These are phyloP conservation scores for Tanytarsus gracilentus DNA, from an alignment of 2,888 invertebrate species.

Conservation along the genomic window DNA sequence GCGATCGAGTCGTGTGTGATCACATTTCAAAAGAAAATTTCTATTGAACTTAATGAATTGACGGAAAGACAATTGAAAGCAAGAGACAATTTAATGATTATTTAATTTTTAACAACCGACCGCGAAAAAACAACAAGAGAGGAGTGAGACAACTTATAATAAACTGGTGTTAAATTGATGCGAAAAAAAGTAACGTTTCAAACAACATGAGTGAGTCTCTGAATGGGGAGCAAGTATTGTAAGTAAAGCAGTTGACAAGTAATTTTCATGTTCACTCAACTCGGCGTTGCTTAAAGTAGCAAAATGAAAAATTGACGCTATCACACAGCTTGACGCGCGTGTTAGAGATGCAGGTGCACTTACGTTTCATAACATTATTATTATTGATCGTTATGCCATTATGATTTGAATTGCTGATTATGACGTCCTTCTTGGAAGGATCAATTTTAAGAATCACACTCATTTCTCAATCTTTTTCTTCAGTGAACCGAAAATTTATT, in stretches of 20 bases:
- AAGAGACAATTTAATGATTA: too few species aligned
- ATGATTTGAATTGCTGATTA: slow-evolving; percentile 16
- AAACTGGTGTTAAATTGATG: neutral
- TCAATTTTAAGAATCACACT: slow-evolving; percentile 26
- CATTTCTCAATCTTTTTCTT: neutral
- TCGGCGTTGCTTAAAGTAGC: neutral
- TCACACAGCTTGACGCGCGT: neutral
- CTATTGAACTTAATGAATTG: too few species aligned
- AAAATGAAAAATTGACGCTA: neutral
- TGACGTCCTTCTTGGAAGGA: slow-evolving; percentile 25
- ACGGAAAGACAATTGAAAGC: too few species aligned
- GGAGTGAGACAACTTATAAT: too few species aligned
- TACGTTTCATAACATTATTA: slow-evolving; percentile 17
- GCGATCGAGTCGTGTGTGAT: too few species aligned
- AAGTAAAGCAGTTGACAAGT: neutral
- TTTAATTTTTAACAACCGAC: too few species aligned
- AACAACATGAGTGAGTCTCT: too few species aligned
- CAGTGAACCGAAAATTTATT: neutral
- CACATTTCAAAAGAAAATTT: too few species aligned
- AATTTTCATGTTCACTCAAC: neutral
- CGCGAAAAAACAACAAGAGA: too few species aligned
- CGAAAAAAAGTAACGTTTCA: neutral
- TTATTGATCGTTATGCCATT: slow-evolving; percentile 25
- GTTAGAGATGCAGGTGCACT: neutral
- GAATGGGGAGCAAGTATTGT: neutral